Evolutionary conservation across 2,797 vertebrate species (phyloP), one percentile per base, ranked within the genome.

Genomic region (Esox lucius): DNA sequence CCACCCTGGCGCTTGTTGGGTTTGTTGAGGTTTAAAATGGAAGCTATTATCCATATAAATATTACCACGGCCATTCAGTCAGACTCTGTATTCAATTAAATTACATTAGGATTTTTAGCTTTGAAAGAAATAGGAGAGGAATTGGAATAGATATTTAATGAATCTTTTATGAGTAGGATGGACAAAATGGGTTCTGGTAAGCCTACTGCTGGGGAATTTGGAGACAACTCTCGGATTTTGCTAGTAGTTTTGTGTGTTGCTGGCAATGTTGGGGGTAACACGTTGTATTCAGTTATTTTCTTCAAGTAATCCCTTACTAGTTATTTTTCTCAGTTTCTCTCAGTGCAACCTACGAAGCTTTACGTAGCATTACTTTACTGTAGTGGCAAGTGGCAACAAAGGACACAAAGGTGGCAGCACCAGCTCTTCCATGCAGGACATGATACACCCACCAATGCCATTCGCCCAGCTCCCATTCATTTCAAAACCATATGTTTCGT

Each of bases 101-200:
- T 86, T 26, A 79, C 87, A 87, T 86, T 77, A 79, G 49, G 51
- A 65, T 71, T 2, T 61, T 26, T 64, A 79, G 79, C 74, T 80
- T 53, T 74, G 71, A 71, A 79, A 74, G 61, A 69, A 59, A 39
- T 64, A 80, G 70, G 75, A 81, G 86, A 87, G 84, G 67, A 86
- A 87, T 84, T 19, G 48, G 76, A 80, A 84, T 83, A 77, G 81
- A 83, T 70, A 79, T 79, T 56, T 68, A 68, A 86, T 88, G 75
- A 90, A 87, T 90, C 53, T 87, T 90, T 87, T 83, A 88, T 85
- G 78, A 84, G 75, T 3, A 70, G 0, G 73, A 24, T 28, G 26
- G 31, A 56, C 15, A 19, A 53, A 22, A 59, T 59, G 8, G 56
- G 56, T 11, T 59, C 56, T 59, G 56, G 5, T n/a, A n/a, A n/a